phyloP scores from a whole-genome alignment of 2,113 vertebrate genomes.

The Lasiurus borealis region DNA sequence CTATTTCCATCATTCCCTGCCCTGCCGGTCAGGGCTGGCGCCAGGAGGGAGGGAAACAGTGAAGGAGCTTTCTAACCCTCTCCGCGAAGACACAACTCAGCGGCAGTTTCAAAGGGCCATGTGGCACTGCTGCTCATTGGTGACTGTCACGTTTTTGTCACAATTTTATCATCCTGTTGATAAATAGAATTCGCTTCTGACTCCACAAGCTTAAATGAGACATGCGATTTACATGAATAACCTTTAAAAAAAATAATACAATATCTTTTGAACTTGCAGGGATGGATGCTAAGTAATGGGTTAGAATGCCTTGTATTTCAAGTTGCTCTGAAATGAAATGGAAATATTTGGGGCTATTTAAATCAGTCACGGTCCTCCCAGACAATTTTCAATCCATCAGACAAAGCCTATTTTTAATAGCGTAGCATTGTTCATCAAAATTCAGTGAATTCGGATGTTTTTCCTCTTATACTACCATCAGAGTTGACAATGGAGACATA shows the following conservation, averaged over 20 bases:
- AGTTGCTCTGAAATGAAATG: conserved; percentile 11
- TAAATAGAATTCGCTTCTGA: neutral
- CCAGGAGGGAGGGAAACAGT: neutral
- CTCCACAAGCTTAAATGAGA: conserved; percentile 35
- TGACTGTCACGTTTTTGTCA: conserved; percentile 35
- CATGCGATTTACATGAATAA: conserved; percentile 51
- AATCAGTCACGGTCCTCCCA: neutral
- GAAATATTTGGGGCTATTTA: neutral
- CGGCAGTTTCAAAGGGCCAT: neutral
- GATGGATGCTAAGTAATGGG: conserved; percentile 45
- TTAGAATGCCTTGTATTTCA: conserved; percentile 27
- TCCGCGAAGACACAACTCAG: neutral
- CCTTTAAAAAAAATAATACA: neutral
- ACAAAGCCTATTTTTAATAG: neutral
- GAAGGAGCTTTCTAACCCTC: neutral
- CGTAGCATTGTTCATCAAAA: neutral
- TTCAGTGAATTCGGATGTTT: neutral
- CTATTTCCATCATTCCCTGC: neutral
- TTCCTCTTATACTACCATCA: neutral
- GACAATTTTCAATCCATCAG: neutral
- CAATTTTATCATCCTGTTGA: conserved; percentile 55
- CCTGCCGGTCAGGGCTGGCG: neutral
- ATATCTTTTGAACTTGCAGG: conserved; percentile 30
- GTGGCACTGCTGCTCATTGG: neutral
- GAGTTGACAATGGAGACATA: neutral